phyloP scores from a whole-genome alignment of 2,888 invertebrate genomes.

The Eretmocerus hayati region DNA sequence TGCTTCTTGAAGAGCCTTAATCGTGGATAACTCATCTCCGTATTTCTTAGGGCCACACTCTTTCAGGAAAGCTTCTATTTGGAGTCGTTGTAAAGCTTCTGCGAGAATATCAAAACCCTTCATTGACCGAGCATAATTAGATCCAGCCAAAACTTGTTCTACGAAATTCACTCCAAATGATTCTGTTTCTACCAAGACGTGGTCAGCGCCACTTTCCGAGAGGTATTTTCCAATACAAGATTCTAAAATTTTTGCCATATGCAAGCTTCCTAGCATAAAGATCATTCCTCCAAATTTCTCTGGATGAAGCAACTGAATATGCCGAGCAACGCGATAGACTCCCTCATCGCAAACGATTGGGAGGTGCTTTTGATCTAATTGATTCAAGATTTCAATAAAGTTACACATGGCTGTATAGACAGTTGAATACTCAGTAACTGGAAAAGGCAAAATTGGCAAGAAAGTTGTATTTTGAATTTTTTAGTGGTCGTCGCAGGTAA shows the following conservation, averaged over 20 bases:
- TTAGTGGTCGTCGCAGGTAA: background rate
- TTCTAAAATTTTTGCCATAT: slow-evolving; percentile 3
- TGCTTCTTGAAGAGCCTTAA: background rate
- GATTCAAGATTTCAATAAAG: slow-evolving; percentile 11
- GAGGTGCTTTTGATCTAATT: slow-evolving; percentile 6
- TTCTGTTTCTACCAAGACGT: slow-evolving; percentile 11
- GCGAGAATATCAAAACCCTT: slow-evolving; percentile 10
- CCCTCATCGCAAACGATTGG: slow-evolving; percentile 13
- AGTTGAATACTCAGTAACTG: slow-evolving; percentile 11
- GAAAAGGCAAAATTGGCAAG: background rate
- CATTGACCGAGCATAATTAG: slow-evolving; percentile 9
- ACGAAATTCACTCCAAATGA: slow-evolving; percentile 1
- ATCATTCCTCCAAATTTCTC: slow-evolving; percentile 5
- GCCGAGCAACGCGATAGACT: slow-evolving; percentile 8
- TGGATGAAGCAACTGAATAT: slow-evolving; percentile 1
- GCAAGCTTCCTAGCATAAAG: slow-evolving; percentile 9
- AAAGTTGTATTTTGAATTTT: background rate
- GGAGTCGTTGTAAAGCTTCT: slow-evolving; percentile 10
- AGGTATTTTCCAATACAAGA: slow-evolving; percentile 17
- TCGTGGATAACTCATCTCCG: background rate
- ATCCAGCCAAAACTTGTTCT: slow-evolving; percentile 9
- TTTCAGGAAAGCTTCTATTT: slow-evolving; percentile 5
- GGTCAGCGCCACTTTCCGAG: slow-evolving; percentile 12
- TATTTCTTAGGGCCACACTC: background rate
- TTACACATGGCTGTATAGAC: slow-evolving; percentile 15